These are phyloP conservation scores for Anabas testudineus DNA, from an alignment of 2,797 vertebrate species.

Conservation along the genomic window DNA sequence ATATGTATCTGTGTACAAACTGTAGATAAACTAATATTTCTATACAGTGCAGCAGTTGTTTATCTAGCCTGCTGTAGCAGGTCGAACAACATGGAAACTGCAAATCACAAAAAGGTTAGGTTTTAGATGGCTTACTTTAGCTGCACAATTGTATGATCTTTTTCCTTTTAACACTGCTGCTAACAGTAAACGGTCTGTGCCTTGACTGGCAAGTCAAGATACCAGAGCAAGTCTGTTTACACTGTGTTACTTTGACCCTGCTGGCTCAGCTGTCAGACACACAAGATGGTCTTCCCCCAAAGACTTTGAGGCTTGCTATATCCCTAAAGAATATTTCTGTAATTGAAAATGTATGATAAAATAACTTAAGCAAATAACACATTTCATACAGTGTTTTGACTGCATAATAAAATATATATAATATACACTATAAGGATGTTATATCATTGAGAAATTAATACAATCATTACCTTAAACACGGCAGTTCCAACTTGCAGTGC, in stretches of 20 bases:
- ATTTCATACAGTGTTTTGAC: not conserved
- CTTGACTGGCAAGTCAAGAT: constrained; percentile 13
- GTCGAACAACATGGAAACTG: not conserved
- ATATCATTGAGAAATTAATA: not conserved
- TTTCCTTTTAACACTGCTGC: not conserved
- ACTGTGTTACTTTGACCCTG: constrained; percentile 3
- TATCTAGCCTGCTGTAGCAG: not conserved
- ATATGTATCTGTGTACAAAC: not conserved
- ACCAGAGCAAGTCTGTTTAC: constrained; percentile 29
- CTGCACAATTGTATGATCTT: not conserved
- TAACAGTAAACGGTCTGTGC: constrained; percentile 2
- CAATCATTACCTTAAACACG: not conserved
- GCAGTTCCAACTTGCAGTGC: not conserved
- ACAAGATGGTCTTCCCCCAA: not conserved
- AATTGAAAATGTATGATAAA: not conserved
- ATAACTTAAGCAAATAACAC: not conserved
- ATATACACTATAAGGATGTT: too few relatives aligned
- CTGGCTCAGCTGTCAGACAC: constrained; percentile 43
- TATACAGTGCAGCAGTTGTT: not conserved
- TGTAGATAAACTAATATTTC: not conserved
- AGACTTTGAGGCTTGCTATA: not conserved
- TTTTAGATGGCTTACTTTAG: not conserved
- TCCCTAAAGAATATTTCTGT: not conserved
- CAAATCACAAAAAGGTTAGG: not conserved
- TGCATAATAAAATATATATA: not conserved